A percentile compares a stretch with the other conserved stretches of the same genome.
Evolutionary conservation across 2,113 vertebrate genomes (phyloP).

Genomic region (Oxygymnocypris stewartii): DNA sequence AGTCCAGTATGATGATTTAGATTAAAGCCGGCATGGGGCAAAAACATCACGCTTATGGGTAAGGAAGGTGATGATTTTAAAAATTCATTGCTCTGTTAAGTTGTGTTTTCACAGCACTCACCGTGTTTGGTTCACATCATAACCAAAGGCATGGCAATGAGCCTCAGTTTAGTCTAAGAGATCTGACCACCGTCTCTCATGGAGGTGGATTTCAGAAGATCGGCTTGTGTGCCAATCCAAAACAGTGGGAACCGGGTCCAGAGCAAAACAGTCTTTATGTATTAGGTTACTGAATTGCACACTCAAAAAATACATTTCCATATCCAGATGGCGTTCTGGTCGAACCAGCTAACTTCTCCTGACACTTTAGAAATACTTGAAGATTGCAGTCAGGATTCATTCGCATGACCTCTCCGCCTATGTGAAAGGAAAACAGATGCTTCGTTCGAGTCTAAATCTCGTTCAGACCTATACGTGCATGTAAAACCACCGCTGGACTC

Average conservation of each 20-base stretch:
- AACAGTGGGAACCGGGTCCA: not conserved
- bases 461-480: constrained; percentile 30
- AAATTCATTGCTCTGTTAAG: not conserved
- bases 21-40: not conserved
- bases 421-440: constrained; percentile 34
- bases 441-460: not conserved
- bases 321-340: constrained; percentile 13
- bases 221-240: constrained; percentile 1
- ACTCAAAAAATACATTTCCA: constrained; percentile 17
- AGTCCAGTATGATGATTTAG: not conserved
- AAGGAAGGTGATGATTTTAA: not conserved
- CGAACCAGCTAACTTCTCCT: constrained; percentile 8
- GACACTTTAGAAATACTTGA: constrained; percentile 24
- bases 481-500: constrained; percentile 13
- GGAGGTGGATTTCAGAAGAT: not conserved
- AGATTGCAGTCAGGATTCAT: constrained; percentile 28
- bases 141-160: not conserved
- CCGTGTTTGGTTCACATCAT: not conserved
- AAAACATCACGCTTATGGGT: not conserved
- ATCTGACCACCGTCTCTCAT: not conserved
- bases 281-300: constrained; percentile 24
- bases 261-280: constrained; percentile 4
- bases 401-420: constrained; percentile 3
- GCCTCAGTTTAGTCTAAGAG: not conserved
- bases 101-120: not conserved